Evolutionary conservation across 2,113 vertebrate species (phyloP).

Genomic region (Pygoscelis antarcticus): DNA sequence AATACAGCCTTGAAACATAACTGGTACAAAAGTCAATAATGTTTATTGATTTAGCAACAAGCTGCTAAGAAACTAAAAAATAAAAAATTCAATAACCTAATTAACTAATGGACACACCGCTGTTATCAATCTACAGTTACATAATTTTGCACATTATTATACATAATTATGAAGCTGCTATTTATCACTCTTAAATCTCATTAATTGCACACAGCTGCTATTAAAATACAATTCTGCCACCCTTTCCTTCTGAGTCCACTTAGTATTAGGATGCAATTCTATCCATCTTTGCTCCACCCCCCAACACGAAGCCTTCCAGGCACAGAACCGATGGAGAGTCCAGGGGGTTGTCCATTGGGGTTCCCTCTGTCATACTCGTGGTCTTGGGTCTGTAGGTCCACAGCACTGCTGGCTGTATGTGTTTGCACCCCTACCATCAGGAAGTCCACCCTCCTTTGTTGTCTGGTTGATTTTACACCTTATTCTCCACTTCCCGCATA

Average conservation of each 20-base stretch:
- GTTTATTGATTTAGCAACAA: neutral
- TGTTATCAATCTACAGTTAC: neutral
- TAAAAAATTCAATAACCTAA: neutral
- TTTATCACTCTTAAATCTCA: neutral
- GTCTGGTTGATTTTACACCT: neutral
- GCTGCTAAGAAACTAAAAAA: neutral
- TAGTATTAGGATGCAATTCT: neutral
- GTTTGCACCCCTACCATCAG: neutral
- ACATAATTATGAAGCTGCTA: neutral
- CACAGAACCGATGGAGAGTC: neutral
- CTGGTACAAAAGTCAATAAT: fast-evolving
- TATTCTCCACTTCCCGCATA: neutral
- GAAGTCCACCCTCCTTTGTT: neutral
- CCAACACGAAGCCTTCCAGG: neutral
- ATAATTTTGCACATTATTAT: neutral
- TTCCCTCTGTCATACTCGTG: neutral
- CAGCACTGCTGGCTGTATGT: neutral
- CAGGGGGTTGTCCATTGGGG: neutral
- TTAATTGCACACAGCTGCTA: neutral
- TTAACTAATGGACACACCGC: neutral
- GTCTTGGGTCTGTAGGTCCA: neutral
- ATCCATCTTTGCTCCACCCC: neutral
- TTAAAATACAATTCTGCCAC: neutral
- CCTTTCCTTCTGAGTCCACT: neutral
- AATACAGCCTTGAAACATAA: neutral